These are phyloP conservation scores for Megaustenia siamemsis DNA, from an alignment of 2,888 invertebrate species.

Conservation along the genomic window DNA sequence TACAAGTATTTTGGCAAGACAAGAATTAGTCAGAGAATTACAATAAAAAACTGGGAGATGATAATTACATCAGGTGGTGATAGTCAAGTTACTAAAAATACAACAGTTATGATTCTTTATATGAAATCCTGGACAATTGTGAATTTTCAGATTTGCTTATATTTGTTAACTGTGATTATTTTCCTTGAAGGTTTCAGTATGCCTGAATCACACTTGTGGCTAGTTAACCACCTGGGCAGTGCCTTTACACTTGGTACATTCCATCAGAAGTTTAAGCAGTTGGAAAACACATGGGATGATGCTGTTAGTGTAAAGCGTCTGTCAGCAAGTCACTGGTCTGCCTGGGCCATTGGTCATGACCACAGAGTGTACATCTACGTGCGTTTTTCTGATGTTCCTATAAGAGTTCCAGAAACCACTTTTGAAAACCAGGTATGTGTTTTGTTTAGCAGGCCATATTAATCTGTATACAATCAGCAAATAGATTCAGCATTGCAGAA, in stretches of 20 bases:
- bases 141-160: no score
- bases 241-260: constrained; percentile 91
- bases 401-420: constrained; percentile 92
- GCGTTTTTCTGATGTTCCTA: constrained; percentile 92
- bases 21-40: no score
- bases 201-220: constrained; percentile 76
- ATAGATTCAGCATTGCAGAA: no score
- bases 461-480: no score
- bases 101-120: no score
- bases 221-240: constrained; percentile 92
- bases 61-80: no score
- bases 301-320: constrained; percentile 94
- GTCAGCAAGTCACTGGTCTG: constrained; percentile 84
- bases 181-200: constrained; percentile 46
- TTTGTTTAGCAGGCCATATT: neutral
- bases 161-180: neutral
- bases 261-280: constrained; percentile 91
- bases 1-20: no score
- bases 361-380: constrained; percentile 95
- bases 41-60: no score
- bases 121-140: no score
- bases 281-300: constrained; percentile 85
- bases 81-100: no score
- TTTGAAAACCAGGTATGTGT: constrained; percentile 90
- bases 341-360: constrained; percentile 96